Base-by-base conservation (phyloP, 2,797 vertebrate genomes). In the Neoniphon sammara region DNA sequence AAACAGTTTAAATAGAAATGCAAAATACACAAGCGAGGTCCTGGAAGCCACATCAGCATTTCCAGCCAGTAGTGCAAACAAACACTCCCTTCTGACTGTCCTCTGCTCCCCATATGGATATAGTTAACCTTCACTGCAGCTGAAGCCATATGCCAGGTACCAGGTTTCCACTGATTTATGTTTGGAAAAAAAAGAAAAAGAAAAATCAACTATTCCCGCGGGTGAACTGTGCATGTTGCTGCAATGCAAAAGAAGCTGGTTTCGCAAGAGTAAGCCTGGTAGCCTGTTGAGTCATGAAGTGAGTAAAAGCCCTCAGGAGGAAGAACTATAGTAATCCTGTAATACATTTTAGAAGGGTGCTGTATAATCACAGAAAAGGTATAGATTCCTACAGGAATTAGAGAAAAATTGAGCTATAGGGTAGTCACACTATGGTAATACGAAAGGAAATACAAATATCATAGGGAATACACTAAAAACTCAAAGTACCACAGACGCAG, bases 1-100 rank as follows among this genome's bases (percentile, higher is more conserved):
- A 50, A 30, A 15, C 11, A 0, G 46, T 52, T 46, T 59, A 27
- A 73, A 70, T 25, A 80, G 64, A 78, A 63, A 59, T 54, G 70
- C 73, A 61, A 75, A 87, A 69, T 8, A 67, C 75, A 73, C 75
- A 55, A 56, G 53, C 18, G 12, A 42, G 12, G 47, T 66, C 62
- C 59, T 52, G 64, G 84, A 84, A 73, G 83, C 80, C 85, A 86
- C 88, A 91, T 85, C 86, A 87, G 83, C 87, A 81, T 74, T 89
- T 83, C 78, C n/a, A 7, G 57, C 15, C 66, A 55, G 70, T 39
- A 65, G 18, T 63, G 77, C 87, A 75, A 71, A 70, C 60, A 58
- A 69, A 66, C 69, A 65, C 42, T 39, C 76, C 80, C 82, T 81
- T 55, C 73, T 49, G 69, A 56, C 73, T 59, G 65, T 30, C 60